A percentile compares a stretch with the other conserved stretches of the same genome.
phyloP scores from a whole-genome alignment of 2,888 invertebrate species.

The Torymus aiolomorphi region DNA sequence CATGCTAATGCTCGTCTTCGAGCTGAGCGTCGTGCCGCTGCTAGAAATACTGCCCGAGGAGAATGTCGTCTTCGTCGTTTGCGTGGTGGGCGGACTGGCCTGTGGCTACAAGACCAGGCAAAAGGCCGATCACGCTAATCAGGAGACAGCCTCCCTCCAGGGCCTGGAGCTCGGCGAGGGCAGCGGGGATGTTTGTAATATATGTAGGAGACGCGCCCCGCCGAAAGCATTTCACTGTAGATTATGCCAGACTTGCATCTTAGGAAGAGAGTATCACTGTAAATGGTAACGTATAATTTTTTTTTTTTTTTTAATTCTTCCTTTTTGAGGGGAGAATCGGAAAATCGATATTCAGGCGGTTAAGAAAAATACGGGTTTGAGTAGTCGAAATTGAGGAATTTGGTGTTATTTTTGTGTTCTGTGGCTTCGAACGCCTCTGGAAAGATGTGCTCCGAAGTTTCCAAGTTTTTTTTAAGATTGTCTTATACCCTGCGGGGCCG shows the following conservation, averaged over 20 bases:
- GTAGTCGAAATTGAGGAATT: too few relatives aligned
- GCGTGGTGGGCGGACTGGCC: conserved; percentile 75
- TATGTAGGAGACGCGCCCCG: conserved; percentile 80
- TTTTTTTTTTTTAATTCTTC: too few relatives aligned
- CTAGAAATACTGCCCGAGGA: conserved; percentile 84
- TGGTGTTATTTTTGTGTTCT: too few relatives aligned
- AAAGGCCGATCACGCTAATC: conserved; percentile 66
- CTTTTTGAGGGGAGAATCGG: too few relatives aligned
- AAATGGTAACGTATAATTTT: conserved; percentile 80
- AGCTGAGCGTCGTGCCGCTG: conserved; percentile 82
- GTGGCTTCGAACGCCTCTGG: too few relatives aligned
- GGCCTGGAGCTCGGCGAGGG: conserved; percentile 70
- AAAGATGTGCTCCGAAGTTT: too few relatives aligned
- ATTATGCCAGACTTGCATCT: conserved; percentile 88
- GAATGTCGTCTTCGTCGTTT: conserved; percentile 78
- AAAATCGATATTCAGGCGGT: too few relatives aligned
- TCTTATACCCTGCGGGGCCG: too few relatives aligned
- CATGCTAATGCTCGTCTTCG: conserved; percentile 83
- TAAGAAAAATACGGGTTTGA: too few relatives aligned
- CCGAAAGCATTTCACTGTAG: conserved; percentile 88
- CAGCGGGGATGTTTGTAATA: conserved; percentile 77
- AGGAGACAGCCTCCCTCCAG: conserved; percentile 64
- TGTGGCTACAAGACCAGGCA: conserved; percentile 74
- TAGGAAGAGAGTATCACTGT: conserved; percentile 87
- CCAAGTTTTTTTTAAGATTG: too few relatives aligned